These are phyloP conservation scores for Terrapene triunguis DNA, from an alignment of 2,113 vertebrate species.

Conservation along the genomic window DNA sequence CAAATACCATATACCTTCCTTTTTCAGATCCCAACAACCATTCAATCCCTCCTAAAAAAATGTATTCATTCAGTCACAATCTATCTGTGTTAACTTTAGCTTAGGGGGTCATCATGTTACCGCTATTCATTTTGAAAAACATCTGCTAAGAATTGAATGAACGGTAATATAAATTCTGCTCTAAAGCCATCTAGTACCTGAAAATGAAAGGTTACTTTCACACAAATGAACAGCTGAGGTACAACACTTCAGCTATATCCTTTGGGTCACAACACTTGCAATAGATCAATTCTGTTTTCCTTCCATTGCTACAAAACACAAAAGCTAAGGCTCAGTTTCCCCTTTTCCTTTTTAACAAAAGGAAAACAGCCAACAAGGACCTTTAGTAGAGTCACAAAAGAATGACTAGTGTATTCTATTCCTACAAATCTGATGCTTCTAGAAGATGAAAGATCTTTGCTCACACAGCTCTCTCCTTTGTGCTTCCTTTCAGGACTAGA, in stretches of 20 bases:
- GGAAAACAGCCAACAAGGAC: neutral
- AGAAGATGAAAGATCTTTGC: neutral
- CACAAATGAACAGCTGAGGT: neutral
- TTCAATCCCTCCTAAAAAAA: neutral
- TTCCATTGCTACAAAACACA: neutral
- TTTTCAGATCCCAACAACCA: neutral
- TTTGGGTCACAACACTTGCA: neutral
- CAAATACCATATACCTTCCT: neutral
- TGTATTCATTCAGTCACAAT: neutral
- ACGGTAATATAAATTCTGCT: neutral
- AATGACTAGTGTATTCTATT: neutral
- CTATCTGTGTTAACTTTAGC: neutral
- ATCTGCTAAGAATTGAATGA: neutral
- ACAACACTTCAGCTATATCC: neutral
- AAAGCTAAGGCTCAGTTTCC: neutral
- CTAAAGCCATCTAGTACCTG: neutral
- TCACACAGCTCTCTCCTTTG: neutral
- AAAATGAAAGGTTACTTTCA: neutral
- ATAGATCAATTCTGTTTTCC: neutral
- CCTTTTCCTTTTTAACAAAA: neutral
- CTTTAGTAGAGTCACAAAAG: neutral
- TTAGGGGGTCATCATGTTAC: neutral
- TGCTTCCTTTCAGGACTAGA: neutral
- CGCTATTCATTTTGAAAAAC: neutral
- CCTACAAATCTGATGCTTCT: neutral